These are phyloP conservation scores for Axis porcinus DNA, from an alignment of 2,113 vertebrate genomes.

Conservation along the genomic window DNA sequence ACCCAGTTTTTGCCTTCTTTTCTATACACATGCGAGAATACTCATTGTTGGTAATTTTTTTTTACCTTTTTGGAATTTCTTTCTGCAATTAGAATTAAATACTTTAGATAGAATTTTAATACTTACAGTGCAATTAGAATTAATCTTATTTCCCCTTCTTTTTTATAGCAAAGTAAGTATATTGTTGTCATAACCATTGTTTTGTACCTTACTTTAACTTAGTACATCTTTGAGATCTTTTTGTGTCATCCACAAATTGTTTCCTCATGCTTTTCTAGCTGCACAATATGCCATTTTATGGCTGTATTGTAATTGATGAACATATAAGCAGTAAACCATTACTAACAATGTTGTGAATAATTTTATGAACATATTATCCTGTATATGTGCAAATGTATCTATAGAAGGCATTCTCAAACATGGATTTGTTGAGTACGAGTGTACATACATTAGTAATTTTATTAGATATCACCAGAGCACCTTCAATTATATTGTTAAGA, in stretches of 20 bases:
- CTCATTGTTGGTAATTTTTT: background rate
- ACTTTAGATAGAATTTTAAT: background rate
- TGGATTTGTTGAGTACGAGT: background rate
- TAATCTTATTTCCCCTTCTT: background rate
- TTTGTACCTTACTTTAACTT: background rate
- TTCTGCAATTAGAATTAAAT: background rate
- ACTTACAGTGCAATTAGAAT: background rate
- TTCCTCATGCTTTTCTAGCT: background rate
- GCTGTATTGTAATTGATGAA: background rate
- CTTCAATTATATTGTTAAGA: background rate
- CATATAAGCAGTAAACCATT: background rate
- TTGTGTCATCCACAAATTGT: background rate
- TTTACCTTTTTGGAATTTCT: background rate
- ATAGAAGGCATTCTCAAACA: background rate
- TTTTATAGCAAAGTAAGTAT: background rate
- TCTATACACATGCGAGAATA: background rate
- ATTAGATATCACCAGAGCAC: background rate
- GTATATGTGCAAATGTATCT: background rate
- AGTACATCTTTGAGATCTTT: conserved; percentile 16
- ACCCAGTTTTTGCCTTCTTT: background rate
- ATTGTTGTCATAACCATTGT: background rate
- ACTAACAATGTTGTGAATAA: background rate
- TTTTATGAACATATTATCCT: background rate
- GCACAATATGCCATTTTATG: background rate
- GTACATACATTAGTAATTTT: background rate